These are phyloP conservation scores for Solenopsis fugax DNA, from an alignment of 1,140 invertebrate species.

Conservation along the genomic window DNA sequence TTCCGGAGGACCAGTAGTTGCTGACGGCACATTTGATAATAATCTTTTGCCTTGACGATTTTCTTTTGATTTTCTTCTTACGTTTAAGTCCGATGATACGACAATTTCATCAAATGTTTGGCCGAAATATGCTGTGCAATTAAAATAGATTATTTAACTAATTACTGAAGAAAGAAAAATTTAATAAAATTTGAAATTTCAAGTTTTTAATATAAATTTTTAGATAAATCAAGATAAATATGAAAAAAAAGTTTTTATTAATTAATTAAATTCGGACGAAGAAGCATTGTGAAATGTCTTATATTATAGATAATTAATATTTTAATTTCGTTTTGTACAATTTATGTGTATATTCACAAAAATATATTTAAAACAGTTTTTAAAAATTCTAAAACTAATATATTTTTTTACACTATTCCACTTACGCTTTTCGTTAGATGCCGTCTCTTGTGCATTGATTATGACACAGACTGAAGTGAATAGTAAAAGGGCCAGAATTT, in stretches of 20 bases:
- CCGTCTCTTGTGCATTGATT: constrained; percentile 79
- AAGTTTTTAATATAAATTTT: neutral
- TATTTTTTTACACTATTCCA: constrained; percentile 39
- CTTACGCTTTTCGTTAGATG: constrained; percentile 79
- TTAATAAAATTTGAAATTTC: neutral
- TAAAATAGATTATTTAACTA: constrained; percentile 12
- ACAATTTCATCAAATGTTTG: constrained; percentile 85
- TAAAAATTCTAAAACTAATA: neutral
- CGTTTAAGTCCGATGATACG: constrained; percentile 84
- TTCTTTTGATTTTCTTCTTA: constrained; percentile 85
- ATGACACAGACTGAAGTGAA: constrained; percentile 77
- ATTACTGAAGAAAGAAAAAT: neutral
- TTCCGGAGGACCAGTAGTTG: constrained; percentile 81
- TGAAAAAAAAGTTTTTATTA: neutral
- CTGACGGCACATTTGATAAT: constrained; percentile 83
- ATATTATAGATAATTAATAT: neutral
- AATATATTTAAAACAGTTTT: neutral
- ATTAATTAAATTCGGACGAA: neutral
- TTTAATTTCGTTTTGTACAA: neutral
- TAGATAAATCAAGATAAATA: neutral
- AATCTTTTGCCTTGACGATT: constrained; percentile 85
- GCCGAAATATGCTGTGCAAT: constrained; percentile 79
- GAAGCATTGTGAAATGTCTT: neutral
- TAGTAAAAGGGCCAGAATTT: constrained; percentile 78
- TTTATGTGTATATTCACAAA: neutral